phyloP scores from a whole-genome alignment of 2,113 vertebrate genomes.

The Melanerpes aurifrons region DNA sequence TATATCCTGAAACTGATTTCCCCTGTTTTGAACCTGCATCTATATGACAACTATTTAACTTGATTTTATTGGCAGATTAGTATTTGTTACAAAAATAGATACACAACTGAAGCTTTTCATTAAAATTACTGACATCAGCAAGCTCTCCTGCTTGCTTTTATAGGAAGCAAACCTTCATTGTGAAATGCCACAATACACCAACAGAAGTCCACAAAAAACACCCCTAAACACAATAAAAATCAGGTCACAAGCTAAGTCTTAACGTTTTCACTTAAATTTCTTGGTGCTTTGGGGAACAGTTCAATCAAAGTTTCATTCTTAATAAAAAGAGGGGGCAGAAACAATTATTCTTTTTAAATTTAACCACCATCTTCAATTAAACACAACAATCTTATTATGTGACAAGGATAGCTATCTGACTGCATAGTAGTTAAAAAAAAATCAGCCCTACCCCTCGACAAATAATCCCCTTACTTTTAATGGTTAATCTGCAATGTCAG shows the following conservation, averaged over 20 bases:
- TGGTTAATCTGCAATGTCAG: background rate
- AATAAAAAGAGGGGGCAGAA: background rate
- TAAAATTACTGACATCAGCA: background rate
- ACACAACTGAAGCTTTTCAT: conserved; percentile 1
- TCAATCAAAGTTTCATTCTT: background rate
- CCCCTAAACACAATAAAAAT: background rate
- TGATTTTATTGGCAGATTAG: background rate
- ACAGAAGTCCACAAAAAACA: background rate
- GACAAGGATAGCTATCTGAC: background rate
- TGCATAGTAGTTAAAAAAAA: background rate
- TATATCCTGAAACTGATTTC: conserved; percentile 7
- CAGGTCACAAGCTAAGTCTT: background rate
- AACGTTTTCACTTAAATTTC: conserved; percentile 2
- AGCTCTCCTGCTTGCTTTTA: background rate
- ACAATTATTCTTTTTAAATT: conserved; percentile 13
- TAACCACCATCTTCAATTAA: background rate
- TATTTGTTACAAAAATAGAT: conserved; percentile 22
- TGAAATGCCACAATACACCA: background rate
- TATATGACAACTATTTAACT: background rate
- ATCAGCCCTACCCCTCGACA: background rate
- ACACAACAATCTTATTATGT: background rate
- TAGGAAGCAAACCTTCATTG: background rate
- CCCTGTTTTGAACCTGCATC: background rate
- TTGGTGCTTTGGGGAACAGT: background rate
- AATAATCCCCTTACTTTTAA: background rate